These are phyloP conservation scores for Mylabris phalerata DNA, from an alignment of 1,140 invertebrate species.

Conservation along the genomic window DNA sequence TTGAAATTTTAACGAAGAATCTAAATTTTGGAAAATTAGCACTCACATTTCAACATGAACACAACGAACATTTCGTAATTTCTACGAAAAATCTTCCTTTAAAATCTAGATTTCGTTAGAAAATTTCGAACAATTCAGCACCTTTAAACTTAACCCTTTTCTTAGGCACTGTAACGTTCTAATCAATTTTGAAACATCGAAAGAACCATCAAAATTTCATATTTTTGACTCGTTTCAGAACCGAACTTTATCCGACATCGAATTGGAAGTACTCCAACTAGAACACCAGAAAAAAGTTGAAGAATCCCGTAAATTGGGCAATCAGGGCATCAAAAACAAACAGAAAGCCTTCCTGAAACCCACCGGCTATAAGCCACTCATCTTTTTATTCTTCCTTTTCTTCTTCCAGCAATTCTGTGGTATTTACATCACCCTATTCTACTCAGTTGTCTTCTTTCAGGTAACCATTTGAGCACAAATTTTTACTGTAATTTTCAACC, in stretches of 20 bases:
- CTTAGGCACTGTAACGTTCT: no score
- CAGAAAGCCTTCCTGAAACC: slow-evolving; percentile 43
- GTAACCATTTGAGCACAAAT: slow-evolving; percentile 32
- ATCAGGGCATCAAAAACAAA: slow-evolving; percentile 35
- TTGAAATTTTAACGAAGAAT: no score
- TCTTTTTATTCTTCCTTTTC: slow-evolving; percentile 50
- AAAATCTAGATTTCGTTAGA: no score
- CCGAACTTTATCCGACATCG: slow-evolving; percentile 37
- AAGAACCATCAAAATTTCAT: neutral
- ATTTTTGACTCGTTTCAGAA: slow-evolving; percentile 14
- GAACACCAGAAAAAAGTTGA: slow-evolving; percentile 43
- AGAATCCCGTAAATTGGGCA: slow-evolving; percentile 9
- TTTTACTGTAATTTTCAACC: neutral
- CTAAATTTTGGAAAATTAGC: no score
- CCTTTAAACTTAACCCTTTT: no score
- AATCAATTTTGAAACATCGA: no score
- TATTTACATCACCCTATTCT: slow-evolving; percentile 63
- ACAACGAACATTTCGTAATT: no score
- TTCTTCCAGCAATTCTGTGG: slow-evolving; percentile 56
- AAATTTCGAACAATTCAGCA: no score
- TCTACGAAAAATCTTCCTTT: no score
- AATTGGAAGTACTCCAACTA: slow-evolving; percentile 40
- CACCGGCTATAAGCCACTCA: slow-evolving; percentile 53
- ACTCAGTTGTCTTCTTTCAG: slow-evolving; percentile 55
- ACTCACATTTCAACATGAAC: no score